Base-by-base conservation (phyloP, 2,888 invertebrate species). In the Cremastinae sp. region DNA sequence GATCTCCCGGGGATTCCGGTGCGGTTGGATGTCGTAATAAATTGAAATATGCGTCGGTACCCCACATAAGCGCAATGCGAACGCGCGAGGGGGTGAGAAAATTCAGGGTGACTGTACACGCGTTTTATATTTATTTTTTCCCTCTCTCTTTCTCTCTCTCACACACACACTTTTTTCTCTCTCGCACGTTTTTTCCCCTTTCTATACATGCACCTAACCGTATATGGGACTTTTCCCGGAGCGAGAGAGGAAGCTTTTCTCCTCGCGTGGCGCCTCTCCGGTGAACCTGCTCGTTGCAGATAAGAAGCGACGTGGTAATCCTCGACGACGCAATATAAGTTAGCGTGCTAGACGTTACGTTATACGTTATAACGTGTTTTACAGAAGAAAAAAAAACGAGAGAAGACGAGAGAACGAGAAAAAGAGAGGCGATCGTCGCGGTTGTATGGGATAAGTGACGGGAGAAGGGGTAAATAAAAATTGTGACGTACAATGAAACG, bases 251-350 rank as follows among this genome's bases (percentile, higher is more conserved):
- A 41, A 49, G 54, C 16, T 20, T 41, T 68, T 51, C 68, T 75
- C 36, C 72, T 71, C 68, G 47, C 74, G 28, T 28, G 28, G 28
- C 28, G 64, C 65, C 59, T 56, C 74, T 53, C 65, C 1, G 77
- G 78, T 70, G 71, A 77, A 82, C 79, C 85, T 85, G 85, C 82
- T 70, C 81, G 81, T 79, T 79, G 81, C 80, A 87, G 87, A 88
- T 88, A 88, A 87, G 88, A 85, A 87, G 83, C 85, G 86, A 84
- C 85, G 84, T 84, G 84, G 86, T 87, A 88, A 88, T 88, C 87
- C 87, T 84, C 83, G 81, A 82, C 83, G 86, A 82, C 83, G 86
- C 85, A 85, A 85, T 87, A 85, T 87, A 88, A 87, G 87, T 87
- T 87, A 85, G 84, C 85, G 83, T 70, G 82, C 81, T 84, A 85